Evolutionary conservation across 2,888 invertebrate species (phyloP), one percentile per base, ranked within the genome.

Genomic region (Parochlus steinenii): DNA sequence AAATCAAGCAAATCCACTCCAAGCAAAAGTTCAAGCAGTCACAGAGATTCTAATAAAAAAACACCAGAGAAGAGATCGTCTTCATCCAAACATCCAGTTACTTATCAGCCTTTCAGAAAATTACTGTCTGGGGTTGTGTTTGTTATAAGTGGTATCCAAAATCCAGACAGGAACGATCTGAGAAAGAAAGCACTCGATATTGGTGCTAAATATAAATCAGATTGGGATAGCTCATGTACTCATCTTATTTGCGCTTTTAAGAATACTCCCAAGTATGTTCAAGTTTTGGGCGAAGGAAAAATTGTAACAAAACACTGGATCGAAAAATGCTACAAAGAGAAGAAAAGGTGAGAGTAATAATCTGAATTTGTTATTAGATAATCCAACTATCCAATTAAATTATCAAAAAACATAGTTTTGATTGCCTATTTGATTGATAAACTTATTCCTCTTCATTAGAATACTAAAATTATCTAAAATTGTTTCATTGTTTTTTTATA

Each of bases 241-340:
- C 90, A 90, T 61, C 70, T 92, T 42, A 67, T 92, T 28, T 90
- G 89, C 61, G 89, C 90, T 8, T 89, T 87, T 58, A 62, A 69
- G 5, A 82, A 82, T 55, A 90, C 90, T 5, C 92, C 90, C 4
- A 90, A 90, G 56, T 79, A 79, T 53, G 67, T 69, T 33, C 70
- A 77, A 56, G 78, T 79, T 3, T 65, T 64, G 44, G 65, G 65
- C 40, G 64, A 69, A 2, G 69, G 69, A 39, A 49, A 48, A 42
- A 81, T 75, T 38, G 75, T 78, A 3, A 69, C 55, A 15, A 73
- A 68, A 42, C 66, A 67, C n/a, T 90, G 89, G 89, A 61, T 90
- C 39, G 63, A 65, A 41, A 69, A 70, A 39, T 76, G 78, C 46
- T 59, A 68, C 45, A 51, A 47, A 10, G 56, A 65, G 33, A 64